A percentile compares a stretch with the other conserved stretches of the same genome.
phyloP scores from a whole-genome alignment of 2,113 vertebrate genomes.

The Crotalus tigris region DNA sequence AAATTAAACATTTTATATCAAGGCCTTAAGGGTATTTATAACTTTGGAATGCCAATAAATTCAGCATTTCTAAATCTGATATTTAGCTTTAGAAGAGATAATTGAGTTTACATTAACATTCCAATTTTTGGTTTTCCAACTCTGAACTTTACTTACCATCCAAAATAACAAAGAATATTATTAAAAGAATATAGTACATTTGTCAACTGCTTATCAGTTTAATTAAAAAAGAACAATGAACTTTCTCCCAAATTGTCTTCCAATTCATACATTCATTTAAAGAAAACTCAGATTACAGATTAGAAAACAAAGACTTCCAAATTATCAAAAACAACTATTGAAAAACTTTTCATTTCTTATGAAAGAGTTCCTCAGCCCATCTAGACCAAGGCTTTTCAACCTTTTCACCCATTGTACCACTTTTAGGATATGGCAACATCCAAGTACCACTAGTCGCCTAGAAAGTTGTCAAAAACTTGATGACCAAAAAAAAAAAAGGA shows the following conservation, averaged over 20 bases:
- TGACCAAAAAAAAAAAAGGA: no score
- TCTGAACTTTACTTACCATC: neutral
- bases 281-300: neutral
- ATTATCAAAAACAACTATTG: neutral
- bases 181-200: neutral
- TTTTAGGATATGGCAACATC: no score
- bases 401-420: no score
- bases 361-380: neutral
- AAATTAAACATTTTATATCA: neutral
- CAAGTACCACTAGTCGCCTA: no score
- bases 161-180: neutral
- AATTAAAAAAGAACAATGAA: neutral
- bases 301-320: neutral
- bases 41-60: neutral
- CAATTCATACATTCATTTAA: neutral
- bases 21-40: neutral
- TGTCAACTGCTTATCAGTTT: neutral
- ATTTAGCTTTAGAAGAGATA: neutral
- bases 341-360: neutral
- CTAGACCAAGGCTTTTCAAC: neutral
- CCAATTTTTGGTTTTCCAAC: neutral
- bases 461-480: no score
- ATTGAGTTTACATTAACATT: neutral
- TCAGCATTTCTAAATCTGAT: neutral
- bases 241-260: neutral